Conservation (phyloP, 2,113 vertebrate genomes). For the Misgurnus mizolepis region DNA sequence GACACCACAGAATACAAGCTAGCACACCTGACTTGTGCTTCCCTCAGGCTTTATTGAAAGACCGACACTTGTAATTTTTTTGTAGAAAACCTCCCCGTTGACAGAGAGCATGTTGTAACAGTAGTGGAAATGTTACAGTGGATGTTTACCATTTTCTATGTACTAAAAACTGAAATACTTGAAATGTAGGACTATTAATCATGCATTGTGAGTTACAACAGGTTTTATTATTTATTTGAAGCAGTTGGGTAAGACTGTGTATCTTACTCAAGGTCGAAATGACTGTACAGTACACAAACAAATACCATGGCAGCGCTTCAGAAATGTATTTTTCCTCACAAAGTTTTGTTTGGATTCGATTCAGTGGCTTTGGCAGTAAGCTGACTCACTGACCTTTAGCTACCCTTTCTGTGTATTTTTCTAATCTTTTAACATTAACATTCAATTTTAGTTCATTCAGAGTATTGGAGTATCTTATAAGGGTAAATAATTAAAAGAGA, state of each 20-base stretch:
- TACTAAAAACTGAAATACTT: not conserved
- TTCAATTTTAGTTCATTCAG: not conserved
- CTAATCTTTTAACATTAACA: conserved; percentile 10
- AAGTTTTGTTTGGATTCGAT: not conserved
- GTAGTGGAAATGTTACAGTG: not conserved
- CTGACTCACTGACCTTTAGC: conserved; percentile 4
- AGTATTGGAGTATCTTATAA: not conserved
- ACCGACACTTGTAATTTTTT: conserved; percentile 30
- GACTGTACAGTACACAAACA: conserved; percentile 18
- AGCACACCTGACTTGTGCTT: conserved; percentile 33
- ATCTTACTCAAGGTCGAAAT: conserved; percentile 2
- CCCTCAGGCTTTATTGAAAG: conserved; percentile 14
- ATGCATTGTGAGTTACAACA: not conserved
- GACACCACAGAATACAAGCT: conserved; percentile 29
- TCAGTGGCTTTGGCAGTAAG: not conserved
- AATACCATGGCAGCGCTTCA: not conserved
- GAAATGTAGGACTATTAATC: not conserved
- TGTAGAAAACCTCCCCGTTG: conserved; percentile 2
- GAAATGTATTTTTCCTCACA: not conserved
- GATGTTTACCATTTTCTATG: conserved; percentile 4
- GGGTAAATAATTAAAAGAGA: not conserved
- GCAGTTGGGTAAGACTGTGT: conserved; percentile 1
- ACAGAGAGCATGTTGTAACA: conserved; percentile 20
- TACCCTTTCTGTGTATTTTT: not conserved
- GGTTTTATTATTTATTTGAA: conserved; percentile 1